phyloP scores from a whole-genome alignment of 2,113 vertebrate genomes.

The Heloderma charlesbogerti region DNA sequence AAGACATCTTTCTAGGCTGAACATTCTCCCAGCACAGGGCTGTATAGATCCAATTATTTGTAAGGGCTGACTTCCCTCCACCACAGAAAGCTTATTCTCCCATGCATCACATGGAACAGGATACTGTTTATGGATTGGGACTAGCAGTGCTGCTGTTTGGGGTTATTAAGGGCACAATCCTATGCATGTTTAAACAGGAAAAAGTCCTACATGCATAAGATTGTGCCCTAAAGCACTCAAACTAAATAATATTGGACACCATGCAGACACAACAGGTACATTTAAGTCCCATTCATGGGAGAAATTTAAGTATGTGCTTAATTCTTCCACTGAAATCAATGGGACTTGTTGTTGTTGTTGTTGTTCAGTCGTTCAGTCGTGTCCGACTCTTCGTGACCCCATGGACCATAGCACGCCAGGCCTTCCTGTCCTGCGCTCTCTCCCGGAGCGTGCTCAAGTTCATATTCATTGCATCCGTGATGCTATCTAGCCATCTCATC shows the following conservation, averaged over 20 bases:
- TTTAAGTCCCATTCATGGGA: neutral
- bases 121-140: neutral
- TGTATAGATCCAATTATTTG: slow-evolving; percentile 1
- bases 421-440: too few species aligned
- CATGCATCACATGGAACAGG: neutral
- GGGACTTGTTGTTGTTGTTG: too few species aligned
- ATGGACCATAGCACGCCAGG: too few species aligned
- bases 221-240: neutral
- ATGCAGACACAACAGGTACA: neutral
- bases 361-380: too few species aligned
- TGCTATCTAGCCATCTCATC: too few species aligned
- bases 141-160: neutral
- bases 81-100: neutral
- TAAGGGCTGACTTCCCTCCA: neutral
- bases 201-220: too few species aligned
- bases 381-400: too few species aligned
- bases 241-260: neutral
- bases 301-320: neutral
- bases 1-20: neutral
- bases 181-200: too few species aligned
- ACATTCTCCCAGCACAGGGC: neutral
- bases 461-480: too few species aligned
- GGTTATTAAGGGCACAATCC: neutral
- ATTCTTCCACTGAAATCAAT: neutral
- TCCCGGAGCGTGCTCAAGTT: too few species aligned